phyloP scores from a whole-genome alignment of 2,797 vertebrate genomes.

The Parambassis ranga region DNA sequence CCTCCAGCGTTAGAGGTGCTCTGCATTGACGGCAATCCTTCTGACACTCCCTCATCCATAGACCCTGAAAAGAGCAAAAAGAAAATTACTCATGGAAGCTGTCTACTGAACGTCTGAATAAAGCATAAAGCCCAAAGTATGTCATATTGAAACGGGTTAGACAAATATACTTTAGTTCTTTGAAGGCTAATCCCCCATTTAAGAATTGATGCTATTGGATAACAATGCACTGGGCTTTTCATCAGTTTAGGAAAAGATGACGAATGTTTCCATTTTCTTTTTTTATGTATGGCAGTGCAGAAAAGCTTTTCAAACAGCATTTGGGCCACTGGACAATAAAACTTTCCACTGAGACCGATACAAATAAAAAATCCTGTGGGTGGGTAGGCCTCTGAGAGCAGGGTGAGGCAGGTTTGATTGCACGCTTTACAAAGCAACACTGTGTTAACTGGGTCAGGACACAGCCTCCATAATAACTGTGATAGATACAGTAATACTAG shows the following conservation, averaged over 20 bases:
- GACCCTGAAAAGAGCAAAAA: slow-evolving; percentile 81
- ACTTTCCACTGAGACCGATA: slow-evolving; percentile 34
- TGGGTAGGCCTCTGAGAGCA: background rate
- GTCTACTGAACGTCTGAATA: background rate
- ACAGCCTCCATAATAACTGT: background rate
- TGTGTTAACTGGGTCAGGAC: slow-evolving; percentile 8
- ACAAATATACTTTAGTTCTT: slow-evolving; percentile 7
- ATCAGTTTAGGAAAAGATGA: slow-evolving; percentile 33
- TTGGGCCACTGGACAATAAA: slow-evolving; percentile 19
- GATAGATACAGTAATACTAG: background rate
- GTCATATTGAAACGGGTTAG: background rate
- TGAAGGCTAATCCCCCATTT: slow-evolving; percentile 21
- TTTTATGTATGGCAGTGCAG: slow-evolving; percentile 20
- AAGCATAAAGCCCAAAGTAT: background rate
- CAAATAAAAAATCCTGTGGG: slow-evolving; percentile 16
- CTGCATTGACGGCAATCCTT: slow-evolving; percentile 90
- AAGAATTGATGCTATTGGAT: slow-evolving; percentile 1
- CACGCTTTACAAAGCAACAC: background rate
- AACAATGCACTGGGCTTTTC: background rate
- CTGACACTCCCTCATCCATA: slow-evolving; percentile 91
- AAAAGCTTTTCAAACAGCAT: slow-evolving; percentile 16
- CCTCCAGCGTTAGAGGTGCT: slow-evolving; percentile 84
- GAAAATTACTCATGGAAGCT: background rate
- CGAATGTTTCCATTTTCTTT: slow-evolving; percentile 25
- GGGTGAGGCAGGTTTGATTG: background rate